Base-by-base conservation (phyloP, 2,888 invertebrate species). In the Caenorhabditis wallacei region DNA sequence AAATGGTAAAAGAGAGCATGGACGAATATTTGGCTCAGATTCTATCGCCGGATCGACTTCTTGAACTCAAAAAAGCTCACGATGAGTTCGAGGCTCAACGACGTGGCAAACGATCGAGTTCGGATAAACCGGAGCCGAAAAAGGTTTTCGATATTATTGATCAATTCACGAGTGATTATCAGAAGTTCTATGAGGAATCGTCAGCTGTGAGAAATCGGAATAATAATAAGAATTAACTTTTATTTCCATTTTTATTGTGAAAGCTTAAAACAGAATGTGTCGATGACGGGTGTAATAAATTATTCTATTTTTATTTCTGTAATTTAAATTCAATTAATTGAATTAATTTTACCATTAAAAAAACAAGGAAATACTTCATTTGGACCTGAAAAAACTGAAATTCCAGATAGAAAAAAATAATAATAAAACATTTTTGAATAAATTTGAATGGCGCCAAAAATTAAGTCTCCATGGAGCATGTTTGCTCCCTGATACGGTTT, bases 101-200 rank as follows among this genome's bases (percentile, higher is more conserved):
- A 51, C 37, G 78, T 13, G 74, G 78, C 1, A 75, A 76, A 43
- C 37, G 75, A n/a, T 13, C 40, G 5, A 11, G 24, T 30, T 40
- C 43, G 13, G 72, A 69, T n/a, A 82, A 82, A 54, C 59, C 35
- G 24, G 82, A 82, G 22, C 82, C 82, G 22, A 72, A 74, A 48
- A 82, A 79, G 16, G 79, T 82, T 20, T 82, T 82, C 35, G 82
- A 82, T 56, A 79, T 82, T 8, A 69, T 82, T 20, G 79, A 82
- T 26, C 57, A 71, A 30, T 76, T 76, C 59, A 82, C 70, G 2
- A 70, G 59, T 51, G 74, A 76, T 20, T 81, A 81, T 75, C 70
- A 76, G 22, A 81, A 81, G 51, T 76, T 66, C n/a, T 75, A 76
- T 51, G 81, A 81, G n/a, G 74, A 75, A 24, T 37, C 69, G 8